phyloP scores from a whole-genome alignment of 2,888 invertebrate species.

The Malthinus seriepunctatus region DNA sequence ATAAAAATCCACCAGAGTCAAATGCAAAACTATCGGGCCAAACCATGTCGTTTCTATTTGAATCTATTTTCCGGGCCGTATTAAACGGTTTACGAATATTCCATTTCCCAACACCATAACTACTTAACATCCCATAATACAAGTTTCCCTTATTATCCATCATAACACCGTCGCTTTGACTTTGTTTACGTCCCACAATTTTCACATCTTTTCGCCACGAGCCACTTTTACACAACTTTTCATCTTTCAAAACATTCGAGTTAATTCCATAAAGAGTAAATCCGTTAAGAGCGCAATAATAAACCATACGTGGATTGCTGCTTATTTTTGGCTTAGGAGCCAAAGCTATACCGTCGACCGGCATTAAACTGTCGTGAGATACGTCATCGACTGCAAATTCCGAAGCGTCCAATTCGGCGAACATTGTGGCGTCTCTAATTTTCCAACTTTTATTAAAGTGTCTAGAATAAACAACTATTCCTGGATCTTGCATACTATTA shows the following conservation, averaged over 20 bases:
- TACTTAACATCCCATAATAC: constrained; percentile 68
- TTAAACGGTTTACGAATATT: constrained; percentile 61
- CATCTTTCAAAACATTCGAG: constrained; percentile 62
- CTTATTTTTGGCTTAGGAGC: constrained; percentile 60
- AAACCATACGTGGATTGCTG: constrained; percentile 38
- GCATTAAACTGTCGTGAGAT: constrained; percentile 58
- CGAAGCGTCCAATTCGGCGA: constrained; percentile 61
- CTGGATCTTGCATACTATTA: constrained; percentile 67
- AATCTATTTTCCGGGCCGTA: constrained; percentile 46
- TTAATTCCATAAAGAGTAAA: constrained; percentile 62
- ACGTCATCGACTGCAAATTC: constrained; percentile 64
- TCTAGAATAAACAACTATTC: constrained; percentile 70
- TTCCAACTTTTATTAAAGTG: constrained; percentile 68
- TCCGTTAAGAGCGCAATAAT: constrained; percentile 43
- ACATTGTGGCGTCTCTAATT: constrained; percentile 69
- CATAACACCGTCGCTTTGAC: constrained; percentile 68
- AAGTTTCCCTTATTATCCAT: constrained; percentile 70
- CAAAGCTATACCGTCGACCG: constrained; percentile 72
- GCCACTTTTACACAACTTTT: constrained; percentile 49
- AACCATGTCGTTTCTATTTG: constrained; percentile 65
- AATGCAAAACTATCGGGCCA: constrained; percentile 74
- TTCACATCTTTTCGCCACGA: constrained; percentile 41
- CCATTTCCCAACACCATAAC: constrained; percentile 72
- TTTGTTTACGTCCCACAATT: constrained; percentile 57
- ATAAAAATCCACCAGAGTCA: constrained; percentile 66